Conservation (phyloP, 2,113 vertebrate genomes). For the Irena cyanogastra region DNA sequence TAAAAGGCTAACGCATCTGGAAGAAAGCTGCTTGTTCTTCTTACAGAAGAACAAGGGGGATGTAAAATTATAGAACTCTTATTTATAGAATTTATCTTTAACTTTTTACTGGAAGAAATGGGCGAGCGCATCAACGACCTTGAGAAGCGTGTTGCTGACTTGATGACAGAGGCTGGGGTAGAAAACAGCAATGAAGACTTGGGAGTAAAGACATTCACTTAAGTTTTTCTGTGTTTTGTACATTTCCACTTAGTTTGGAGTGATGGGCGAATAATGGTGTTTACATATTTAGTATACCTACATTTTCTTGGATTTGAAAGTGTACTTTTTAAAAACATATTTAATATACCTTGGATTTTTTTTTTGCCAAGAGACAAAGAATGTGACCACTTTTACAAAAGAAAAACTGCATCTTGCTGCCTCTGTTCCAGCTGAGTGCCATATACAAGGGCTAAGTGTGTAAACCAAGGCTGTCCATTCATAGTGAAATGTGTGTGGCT, state of each 20-base stretch:
- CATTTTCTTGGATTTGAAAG: background rate
- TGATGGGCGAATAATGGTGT: background rate
- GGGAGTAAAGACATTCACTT: slow-evolving; percentile 32
- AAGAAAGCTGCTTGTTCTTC: background rate
- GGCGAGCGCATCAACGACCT: slow-evolving; percentile 78
- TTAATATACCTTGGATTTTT: background rate
- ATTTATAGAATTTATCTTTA: slow-evolving; percentile 45
- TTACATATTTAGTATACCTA: background rate
- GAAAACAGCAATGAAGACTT: slow-evolving; percentile 31
- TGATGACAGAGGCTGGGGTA: slow-evolving; percentile 84
- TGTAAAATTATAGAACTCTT: background rate
- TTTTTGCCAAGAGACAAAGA: background rate
- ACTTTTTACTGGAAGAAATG: slow-evolving; percentile 85
- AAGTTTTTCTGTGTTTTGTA: background rate
- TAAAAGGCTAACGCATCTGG: background rate
- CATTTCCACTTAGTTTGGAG: background rate
- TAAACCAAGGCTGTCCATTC: background rate
- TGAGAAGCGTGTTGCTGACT: slow-evolving; percentile 77
- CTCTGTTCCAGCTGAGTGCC: background rate
- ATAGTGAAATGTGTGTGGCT: background rate
- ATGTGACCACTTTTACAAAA: background rate
- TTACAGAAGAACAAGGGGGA: background rate
- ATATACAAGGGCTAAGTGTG: background rate
- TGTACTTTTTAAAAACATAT: background rate
- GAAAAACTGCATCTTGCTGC: background rate